Base-by-base conservation (phyloP, 2,888 invertebrate genomes). In the Sarcophaga caerulescens region DNA sequence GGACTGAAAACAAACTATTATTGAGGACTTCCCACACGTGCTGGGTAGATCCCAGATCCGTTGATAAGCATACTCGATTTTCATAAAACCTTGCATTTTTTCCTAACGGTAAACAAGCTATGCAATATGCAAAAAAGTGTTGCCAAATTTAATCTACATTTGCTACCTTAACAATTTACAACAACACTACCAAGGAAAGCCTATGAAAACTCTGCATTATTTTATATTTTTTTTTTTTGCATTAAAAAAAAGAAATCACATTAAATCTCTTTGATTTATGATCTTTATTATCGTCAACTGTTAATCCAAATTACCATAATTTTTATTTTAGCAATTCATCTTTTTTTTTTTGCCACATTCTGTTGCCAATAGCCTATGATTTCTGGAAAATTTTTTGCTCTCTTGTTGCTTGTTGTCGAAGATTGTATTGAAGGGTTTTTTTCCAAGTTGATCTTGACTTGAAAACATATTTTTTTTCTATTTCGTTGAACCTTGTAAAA, bases 251-350 rank as follows among this genome's bases (percentile, higher is more conserved):
- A 14, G 14, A 14, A 47, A 47, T 47, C 14, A 12, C 0, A 52
- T 77, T 63, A 63, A 44, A 69, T 71, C 83, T 71, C 70, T 71
- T 79, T 86, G 86, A 86, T 86, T 86, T 84, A 86, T 84, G 84
- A 86, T 86, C 81, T 86, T 84, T 78, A 86, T 84, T 86, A 86
- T 86, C 84, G 81, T 73, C 81, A 80, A 71, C 77, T 74, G 78
- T 78, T 81, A 81, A 85, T 77, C 79, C 52, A 74, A 77, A 85
- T 77, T 85, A 74, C 84, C 78, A 81, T 84, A 84, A 78, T 75
- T 81, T 77, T 81, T 81, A 84, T 77, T 77, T 75, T 74, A 84
- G 69, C 70, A 84, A 81, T 84, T 77, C 77, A 78, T 81, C 86
- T 84, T 75, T 35, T 71, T 78, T 66, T 71, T 57, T 14, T 52